Conservation (phyloP, 2,888 invertebrate species). For the Eupithecia abbreviata region DNA sequence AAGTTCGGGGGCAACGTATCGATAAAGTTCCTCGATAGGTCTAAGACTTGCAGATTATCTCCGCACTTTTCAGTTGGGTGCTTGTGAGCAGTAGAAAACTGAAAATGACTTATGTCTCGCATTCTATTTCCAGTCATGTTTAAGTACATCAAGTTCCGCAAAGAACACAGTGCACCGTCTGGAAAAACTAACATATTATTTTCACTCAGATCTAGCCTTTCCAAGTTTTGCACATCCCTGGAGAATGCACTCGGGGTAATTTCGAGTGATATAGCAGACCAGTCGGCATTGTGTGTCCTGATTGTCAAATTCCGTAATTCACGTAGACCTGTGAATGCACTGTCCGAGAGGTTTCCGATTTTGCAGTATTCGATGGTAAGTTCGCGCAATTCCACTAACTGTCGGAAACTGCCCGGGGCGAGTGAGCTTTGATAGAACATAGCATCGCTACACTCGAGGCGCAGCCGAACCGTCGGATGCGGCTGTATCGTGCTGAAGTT, state of each 20-base stretch:
- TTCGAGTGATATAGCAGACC: constrained; percentile 91
- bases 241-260: constrained; percentile 89
- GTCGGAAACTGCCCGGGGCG: constrained; percentile 89
- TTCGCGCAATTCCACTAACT: constrained; percentile 89
- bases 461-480: constrained; percentile 89
- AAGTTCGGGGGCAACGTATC: constrained; percentile 89
- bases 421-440: constrained; percentile 91
- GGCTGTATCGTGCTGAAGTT: constrained; percentile 93
- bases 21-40: constrained; percentile 91
- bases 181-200: constrained; percentile 92
- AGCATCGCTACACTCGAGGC: constrained; percentile 91
- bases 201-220: constrained; percentile 89
- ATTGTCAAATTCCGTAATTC: constrained; percentile 91
- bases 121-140: constrained; percentile 92
- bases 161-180: constrained; percentile 89
- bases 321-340: constrained; percentile 91
- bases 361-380: constrained; percentile 92
- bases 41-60: constrained; percentile 87
- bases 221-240: constrained; percentile 88
- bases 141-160: constrained; percentile 88
- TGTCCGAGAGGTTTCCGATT: constrained; percentile 91
- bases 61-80: constrained; percentile 87
- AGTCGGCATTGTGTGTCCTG: constrained; percentile 92
- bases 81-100: constrained; percentile 85
- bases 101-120: constrained; percentile 89